A percentile compares a stretch with the other conserved stretches of the same genome.
Evolutionary conservation across 2,113 vertebrate genomes (phyloP).

Genomic region (Maccullochella peelii): DNA sequence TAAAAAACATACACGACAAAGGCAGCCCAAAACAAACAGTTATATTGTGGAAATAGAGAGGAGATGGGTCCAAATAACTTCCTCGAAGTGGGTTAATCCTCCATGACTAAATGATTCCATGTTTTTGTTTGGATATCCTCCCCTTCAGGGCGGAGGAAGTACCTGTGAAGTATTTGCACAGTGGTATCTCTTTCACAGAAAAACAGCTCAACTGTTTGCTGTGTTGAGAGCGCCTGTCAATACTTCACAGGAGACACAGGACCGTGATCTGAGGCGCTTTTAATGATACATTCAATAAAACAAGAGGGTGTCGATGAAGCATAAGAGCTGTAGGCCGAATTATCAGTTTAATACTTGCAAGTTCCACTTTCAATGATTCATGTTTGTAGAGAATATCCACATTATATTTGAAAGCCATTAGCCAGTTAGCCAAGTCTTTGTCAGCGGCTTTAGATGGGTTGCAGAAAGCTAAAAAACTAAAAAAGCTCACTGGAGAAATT

Average conservation of each 20-base stretch:
- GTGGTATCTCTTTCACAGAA: conserved; percentile 63
- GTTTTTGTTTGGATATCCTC: conserved; percentile 63
- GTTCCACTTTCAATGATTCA: not conserved
- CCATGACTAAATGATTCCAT: conserved; percentile 67
- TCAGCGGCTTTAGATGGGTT: not conserved
- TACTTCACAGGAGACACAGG: conserved; percentile 20
- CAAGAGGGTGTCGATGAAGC: not conserved
- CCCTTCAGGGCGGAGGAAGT: conserved; percentile 65
- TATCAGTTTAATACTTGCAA: not conserved
- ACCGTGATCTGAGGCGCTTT: not conserved
- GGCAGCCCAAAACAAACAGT: conserved; percentile 55
- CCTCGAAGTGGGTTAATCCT: conserved; percentile 58
- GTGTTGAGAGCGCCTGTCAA: conserved; percentile 54
- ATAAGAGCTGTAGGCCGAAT: not conserved
- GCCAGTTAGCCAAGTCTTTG: no score
- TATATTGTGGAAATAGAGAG: conserved; percentile 62
- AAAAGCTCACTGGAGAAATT: not conserved
- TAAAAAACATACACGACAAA: conserved; percentile 54
- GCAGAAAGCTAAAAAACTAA: not conserved
- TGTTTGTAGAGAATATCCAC: not conserved
- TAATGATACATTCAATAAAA: conserved; percentile 16
- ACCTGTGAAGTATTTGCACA: conserved; percentile 62
- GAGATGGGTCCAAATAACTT: conserved; percentile 35
- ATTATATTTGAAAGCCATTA: no score
- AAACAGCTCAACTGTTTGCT: conserved; percentile 36